Evolutionary conservation across 1,140 invertebrate genomes (phyloP).

Genomic region (Reticulitermes speratus): DNA sequence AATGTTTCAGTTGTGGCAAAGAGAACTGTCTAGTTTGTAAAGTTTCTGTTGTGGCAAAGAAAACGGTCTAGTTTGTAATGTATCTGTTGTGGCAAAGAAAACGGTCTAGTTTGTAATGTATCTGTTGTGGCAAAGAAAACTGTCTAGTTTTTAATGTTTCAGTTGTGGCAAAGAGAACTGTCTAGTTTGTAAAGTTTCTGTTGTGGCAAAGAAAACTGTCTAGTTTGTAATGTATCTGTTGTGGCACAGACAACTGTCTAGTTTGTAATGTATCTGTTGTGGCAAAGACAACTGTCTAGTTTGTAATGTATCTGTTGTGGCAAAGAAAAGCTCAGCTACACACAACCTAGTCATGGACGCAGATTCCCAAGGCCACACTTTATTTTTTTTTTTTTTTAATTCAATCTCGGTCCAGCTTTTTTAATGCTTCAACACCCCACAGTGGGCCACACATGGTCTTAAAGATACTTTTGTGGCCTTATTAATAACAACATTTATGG

Average conservation of each 20-base stretch:
- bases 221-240: too few relatives aligned
- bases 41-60: background rate
- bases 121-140: too few relatives aligned
- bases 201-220: background rate
- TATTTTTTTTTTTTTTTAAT: background rate
- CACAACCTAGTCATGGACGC: background rate
- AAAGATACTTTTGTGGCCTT: background rate
- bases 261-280: too few relatives aligned
- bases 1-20: background rate
- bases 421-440: background rate
- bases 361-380: conserved; percentile 13
- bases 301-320: background rate
- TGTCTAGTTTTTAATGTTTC: too few relatives aligned
- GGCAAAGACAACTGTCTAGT: too few relatives aligned
- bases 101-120: too few relatives aligned
- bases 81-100: background rate
- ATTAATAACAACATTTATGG: background rate
- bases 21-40: background rate
- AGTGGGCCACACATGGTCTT: background rate
- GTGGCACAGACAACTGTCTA: too few relatives aligned
- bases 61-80: background rate
- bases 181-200: too few relatives aligned
- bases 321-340: background rate
- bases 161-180: background rate
- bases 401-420: background rate